Conservation (phyloP, 2,113 vertebrate species). For the Spilogale gracilis region DNA sequence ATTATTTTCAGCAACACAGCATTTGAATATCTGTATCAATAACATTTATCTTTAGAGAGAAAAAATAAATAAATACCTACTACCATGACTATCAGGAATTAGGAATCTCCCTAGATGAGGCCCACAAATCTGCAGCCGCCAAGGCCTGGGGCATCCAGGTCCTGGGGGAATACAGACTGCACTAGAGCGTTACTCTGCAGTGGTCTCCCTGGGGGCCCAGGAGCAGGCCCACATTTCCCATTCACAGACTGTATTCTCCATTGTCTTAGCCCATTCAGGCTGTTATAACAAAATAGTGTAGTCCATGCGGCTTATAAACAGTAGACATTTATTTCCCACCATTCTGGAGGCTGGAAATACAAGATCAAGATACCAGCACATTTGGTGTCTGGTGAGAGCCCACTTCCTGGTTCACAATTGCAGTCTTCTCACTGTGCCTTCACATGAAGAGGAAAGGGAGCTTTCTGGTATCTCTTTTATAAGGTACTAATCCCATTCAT, state of each 20-base stretch:
- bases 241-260: neutral
- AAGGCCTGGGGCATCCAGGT: constrained; percentile 13
- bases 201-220: neutral
- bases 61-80: constrained; percentile 60
- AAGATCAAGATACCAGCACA: neutral
- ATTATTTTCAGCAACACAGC: constrained; percentile 64
- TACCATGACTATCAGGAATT: neutral
- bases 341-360: neutral
- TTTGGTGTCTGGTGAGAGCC: neutral
- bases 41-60: constrained; percentile 73
- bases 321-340: neutral
- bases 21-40: constrained; percentile 69
- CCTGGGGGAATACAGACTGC: neutral
- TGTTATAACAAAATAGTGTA: neutral
- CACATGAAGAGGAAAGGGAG: neutral
- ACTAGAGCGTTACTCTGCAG: neutral
- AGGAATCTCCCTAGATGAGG: neutral
- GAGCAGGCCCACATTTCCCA: neutral
- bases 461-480: neutral
- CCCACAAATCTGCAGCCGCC: neutral
- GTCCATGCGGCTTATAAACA: neutral
- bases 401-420: neutral
- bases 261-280: neutral
- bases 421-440: neutral
- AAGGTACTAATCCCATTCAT: neutral